A percentile compares a stretch with the other conserved stretches of the same genome.
Conservation (phyloP, 1,140 invertebrate species). For the Paraescarpia echinospica region DNA sequence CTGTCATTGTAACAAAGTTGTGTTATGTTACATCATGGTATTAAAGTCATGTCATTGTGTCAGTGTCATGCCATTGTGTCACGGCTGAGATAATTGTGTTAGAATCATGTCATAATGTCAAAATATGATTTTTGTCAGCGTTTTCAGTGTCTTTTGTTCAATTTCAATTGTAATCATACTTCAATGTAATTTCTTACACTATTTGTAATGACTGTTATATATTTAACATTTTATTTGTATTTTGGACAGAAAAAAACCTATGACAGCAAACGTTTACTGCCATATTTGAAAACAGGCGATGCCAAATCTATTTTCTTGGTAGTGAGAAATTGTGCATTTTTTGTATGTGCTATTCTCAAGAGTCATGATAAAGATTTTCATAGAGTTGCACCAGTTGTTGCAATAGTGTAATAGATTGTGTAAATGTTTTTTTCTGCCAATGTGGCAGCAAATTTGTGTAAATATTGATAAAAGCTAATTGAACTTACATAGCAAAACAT, state of each 20-base stretch:
- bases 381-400: neutral
- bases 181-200: neutral
- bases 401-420: neutral
- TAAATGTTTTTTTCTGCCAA: neutral
- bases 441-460: too few relatives aligned
- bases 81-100: neutral
- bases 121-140: neutral
- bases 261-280: neutral
- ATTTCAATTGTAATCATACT: neutral
- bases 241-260: neutral
- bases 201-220: neutral
- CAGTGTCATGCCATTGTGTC: neutral
- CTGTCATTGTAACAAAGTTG: too few relatives aligned
- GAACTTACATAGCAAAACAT: too few relatives aligned
- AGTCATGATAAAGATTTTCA: neutral
- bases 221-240: neutral
- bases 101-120: neutral
- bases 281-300: neutral
- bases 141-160: neutral
- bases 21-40: neutral
- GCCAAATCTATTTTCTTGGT: neutral
- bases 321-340: neutral
- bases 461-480: neutral
- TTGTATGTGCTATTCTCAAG: too few relatives aligned
- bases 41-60: neutral